phyloP scores from a whole-genome alignment of 2,888 invertebrate species.

The Rhagonycha lutea region DNA sequence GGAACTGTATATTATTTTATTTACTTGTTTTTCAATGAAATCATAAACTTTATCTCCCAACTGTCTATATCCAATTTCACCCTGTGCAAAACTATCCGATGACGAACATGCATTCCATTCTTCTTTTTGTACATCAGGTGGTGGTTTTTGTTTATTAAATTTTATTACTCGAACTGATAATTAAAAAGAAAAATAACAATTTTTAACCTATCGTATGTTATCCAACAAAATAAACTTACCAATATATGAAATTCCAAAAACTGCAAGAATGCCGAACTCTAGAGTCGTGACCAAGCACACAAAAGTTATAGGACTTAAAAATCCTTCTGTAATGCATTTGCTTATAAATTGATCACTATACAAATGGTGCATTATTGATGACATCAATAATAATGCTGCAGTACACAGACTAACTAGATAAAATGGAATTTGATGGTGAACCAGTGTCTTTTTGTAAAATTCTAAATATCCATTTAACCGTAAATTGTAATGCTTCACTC shows the following conservation, averaged over 20 bases:
- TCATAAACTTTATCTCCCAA: slow-evolving; percentile 60
- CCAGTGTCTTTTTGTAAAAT: slow-evolving; percentile 66
- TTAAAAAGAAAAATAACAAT: not conserved
- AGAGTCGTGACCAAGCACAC: slow-evolving; percentile 59
- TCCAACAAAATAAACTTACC: slow-evolving; percentile 55
- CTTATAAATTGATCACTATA: slow-evolving; percentile 59
- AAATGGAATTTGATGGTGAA: slow-evolving; percentile 64
- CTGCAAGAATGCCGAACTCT: slow-evolving; percentile 58
- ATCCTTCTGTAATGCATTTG: slow-evolving; percentile 57
- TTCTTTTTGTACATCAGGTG: slow-evolving; percentile 68
- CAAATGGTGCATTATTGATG: slow-evolving; percentile 62
- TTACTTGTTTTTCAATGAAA: slow-evolving; percentile 67
- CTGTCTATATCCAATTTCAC: slow-evolving; percentile 58
- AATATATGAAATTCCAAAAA: slow-evolving; percentile 60
- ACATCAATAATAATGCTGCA: slow-evolving; percentile 60
- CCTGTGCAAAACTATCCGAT: slow-evolving; percentile 57
- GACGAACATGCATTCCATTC: slow-evolving; percentile 60
- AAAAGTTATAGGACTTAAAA: slow-evolving; percentile 63
- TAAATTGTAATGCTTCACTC: slow-evolving; percentile 63
- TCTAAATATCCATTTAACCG: slow-evolving; percentile 70
- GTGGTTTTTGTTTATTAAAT: slow-evolving; percentile 63
- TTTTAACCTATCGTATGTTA: not conserved
- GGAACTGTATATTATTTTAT: not conserved
- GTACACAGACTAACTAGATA: slow-evolving; percentile 68
- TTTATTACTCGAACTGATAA: slow-evolving; percentile 61